Conservation (phyloP, 2,888 invertebrate species). For the Ophraella communa region DNA sequence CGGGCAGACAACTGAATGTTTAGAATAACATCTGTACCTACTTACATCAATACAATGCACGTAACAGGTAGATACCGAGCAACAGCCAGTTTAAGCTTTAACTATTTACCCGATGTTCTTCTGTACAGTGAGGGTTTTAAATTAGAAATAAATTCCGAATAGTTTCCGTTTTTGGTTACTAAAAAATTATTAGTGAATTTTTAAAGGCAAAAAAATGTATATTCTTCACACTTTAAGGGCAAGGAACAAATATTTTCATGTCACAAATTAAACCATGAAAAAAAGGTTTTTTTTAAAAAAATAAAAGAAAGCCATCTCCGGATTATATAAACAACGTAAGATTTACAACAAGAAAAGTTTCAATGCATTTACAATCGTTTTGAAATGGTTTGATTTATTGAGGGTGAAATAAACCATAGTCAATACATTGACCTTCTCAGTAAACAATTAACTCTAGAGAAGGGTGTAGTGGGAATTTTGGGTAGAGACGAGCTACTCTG, state of each 20-base stretch:
- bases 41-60: slow-evolving; percentile 11
- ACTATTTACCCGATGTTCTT: not conserved
- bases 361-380: slow-evolving; percentile 4
- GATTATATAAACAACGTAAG: not conserved
- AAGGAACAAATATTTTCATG: not conserved
- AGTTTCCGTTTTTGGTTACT: no score
- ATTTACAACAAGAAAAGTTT: not conserved
- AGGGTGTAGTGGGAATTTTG: not conserved
- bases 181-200: no score
- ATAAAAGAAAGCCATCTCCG: not conserved
- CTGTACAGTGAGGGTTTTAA: not conserved
- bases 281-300: no score
- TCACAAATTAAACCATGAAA: slow-evolving; percentile 4
- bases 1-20: slow-evolving; percentile 20
- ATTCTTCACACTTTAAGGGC: not conserved
- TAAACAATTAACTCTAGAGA: not conserved
- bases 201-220: no score
- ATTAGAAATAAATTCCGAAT: not conserved
- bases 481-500: not conserved
- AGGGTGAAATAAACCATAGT: not conserved
- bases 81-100: not conserved
- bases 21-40: slow-evolving; percentile 23
- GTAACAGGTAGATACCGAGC: slow-evolving; percentile 13
- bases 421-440: slow-evolving; percentile 2
- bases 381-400: not conserved